Evolutionary conservation across 2,797 vertebrate species (phyloP).

Genomic region (Phoebastria nigripes): DNA sequence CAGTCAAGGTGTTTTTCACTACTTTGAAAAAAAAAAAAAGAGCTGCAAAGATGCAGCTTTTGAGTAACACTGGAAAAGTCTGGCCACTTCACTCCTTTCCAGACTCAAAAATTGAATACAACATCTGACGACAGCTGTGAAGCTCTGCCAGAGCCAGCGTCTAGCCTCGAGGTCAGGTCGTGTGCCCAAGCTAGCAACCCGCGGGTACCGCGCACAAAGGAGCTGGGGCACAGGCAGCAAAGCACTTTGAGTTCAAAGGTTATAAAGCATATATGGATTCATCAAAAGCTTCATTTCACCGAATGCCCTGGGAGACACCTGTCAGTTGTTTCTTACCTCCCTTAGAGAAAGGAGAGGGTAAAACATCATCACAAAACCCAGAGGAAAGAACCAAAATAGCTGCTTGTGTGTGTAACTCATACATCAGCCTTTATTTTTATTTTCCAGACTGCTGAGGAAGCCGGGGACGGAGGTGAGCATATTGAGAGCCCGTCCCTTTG

Average conservation of each 20-base stretch:
- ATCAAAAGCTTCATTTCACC: not conserved
- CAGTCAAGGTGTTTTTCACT: not conserved
- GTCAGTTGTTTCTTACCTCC: not conserved
- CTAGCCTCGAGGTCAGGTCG: not conserved
- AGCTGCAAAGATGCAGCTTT: not conserved
- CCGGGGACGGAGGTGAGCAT: not conserved
- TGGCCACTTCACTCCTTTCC: not conserved
- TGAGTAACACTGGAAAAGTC: not conserved
- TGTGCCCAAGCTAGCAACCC: not conserved
- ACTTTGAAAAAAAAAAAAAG: not conserved
- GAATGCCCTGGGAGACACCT: not conserved
- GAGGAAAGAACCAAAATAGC: not conserved
- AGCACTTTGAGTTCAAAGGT: not conserved
- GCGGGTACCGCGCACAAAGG: accelerated
- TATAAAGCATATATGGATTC: not conserved
- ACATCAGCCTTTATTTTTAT: constrained; percentile 12
- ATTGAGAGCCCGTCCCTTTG: not conserved
- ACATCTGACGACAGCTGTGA: not conserved
- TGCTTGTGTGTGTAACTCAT: not conserved
- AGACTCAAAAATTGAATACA: not conserved
- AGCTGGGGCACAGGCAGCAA: not conserved
- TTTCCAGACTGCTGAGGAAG: not conserved
- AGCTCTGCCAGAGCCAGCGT: not conserved
- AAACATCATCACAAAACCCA: not conserved
- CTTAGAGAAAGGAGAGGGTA: not conserved